Evolutionary conservation across 2,888 invertebrate genomes (phyloP).

Genomic region (Scelioninae gen. 2): DNA sequence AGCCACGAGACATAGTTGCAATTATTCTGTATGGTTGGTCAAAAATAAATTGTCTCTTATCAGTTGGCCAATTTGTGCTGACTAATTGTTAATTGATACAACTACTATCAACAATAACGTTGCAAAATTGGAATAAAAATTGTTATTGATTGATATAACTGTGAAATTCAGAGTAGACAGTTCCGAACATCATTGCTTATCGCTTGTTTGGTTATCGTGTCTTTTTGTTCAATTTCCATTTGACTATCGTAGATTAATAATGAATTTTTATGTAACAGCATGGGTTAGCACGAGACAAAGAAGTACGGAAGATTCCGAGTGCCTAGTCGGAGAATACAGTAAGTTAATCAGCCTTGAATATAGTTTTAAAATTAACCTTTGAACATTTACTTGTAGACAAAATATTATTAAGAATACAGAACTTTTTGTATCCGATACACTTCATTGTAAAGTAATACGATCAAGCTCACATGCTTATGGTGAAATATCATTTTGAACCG

Average conservation of each 20-base stretch:
- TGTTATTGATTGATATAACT: not conserved
- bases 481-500: too few species aligned
- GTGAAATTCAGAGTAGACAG: not conserved
- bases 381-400: not conserved
- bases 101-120: not conserved
- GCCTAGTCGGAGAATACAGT: conserved; percentile 67
- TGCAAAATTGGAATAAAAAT: not conserved
- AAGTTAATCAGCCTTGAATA: conserved; percentile 51
- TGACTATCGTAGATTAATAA: conserved; percentile 26
- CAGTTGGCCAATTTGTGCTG: conserved; percentile 18
- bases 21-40: conserved; percentile 3
- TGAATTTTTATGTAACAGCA: conserved; percentile 75
- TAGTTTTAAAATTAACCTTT: not conserved
- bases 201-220: not conserved
- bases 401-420: not conserved
- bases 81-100: conserved; percentile 27
- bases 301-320: conserved; percentile 77
- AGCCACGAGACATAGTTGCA: not conserved
- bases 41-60: conserved; percentile 2
- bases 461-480: too few species aligned
- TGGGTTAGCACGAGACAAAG: conserved; percentile 80
- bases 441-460: too few species aligned
- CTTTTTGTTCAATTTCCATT: conserved; percentile 12
- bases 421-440: too few species aligned
- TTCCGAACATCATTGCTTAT: not conserved